Conservation (phyloP, 2,797 vertebrate genomes). For the Rhynchotus rufescens region DNA sequence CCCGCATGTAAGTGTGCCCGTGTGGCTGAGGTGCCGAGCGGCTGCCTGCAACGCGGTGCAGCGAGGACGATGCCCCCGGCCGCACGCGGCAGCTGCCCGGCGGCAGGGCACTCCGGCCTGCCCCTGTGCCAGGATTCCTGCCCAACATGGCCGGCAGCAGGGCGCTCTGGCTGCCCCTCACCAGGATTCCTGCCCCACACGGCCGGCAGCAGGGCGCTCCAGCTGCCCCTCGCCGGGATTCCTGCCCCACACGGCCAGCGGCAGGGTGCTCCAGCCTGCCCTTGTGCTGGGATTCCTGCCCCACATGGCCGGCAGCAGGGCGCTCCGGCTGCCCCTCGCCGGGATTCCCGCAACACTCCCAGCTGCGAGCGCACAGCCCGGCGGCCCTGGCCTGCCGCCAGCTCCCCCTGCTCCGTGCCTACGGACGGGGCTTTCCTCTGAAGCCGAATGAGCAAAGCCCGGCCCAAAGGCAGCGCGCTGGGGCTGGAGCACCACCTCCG, state of each 20-base stretch:
- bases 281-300: too few species aligned
- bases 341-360: neutral
- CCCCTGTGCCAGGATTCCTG: neutral
- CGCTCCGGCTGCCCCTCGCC: too few species aligned
- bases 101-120: neutral
- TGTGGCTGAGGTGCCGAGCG: neutral
- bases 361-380: neutral
- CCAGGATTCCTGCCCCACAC: neutral
- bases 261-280: too few species aligned
- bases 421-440: neutral
- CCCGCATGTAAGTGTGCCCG: accelerated
- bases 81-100: neutral
- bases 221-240: too few species aligned
- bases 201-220: too few species aligned
- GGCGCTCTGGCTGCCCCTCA: neutral
- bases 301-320: too few species aligned
- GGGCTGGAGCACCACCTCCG: neutral
- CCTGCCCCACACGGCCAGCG: too few species aligned
- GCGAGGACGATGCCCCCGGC: neutral
- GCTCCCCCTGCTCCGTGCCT: neutral
- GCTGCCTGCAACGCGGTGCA: neutral
- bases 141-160: too few species aligned
- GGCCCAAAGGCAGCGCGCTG: neutral
- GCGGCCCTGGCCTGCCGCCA: neutral
- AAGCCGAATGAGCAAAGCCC: neutral